Evolutionary conservation across 2,888 invertebrate species (phyloP).

Genomic region (Steinernema hermaphroditum): DNA sequence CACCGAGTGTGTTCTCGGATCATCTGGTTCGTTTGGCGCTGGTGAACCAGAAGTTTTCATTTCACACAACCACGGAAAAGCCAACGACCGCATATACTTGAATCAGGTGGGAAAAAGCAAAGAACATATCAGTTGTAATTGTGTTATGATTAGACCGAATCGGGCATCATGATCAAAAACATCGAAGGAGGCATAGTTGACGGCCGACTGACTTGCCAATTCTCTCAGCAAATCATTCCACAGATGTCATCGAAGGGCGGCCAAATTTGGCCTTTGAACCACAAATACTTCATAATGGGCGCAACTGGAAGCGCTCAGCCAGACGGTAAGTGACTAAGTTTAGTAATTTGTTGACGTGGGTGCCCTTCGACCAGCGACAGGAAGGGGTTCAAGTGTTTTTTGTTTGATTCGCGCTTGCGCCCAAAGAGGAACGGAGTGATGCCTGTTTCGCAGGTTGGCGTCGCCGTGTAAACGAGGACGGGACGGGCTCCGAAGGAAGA

Average conservation of each 20-base stretch:
- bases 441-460: too few species aligned
- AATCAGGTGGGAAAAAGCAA: conserved; percentile 40
- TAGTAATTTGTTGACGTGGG: conserved; percentile 34
- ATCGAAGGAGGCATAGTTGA: conserved; percentile 53
- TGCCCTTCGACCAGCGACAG: conserved; percentile 16
- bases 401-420: not conserved
- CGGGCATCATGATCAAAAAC: conserved; percentile 42
- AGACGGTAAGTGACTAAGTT: conserved; percentile 50
- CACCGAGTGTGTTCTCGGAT: conserved; percentile 59
- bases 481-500: not conserved
- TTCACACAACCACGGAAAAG: conserved; percentile 59
- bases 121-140: not conserved
- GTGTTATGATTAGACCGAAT: conserved; percentile 47
- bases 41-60: conserved; percentile 60
- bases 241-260: conserved; percentile 51
- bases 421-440: not conserved
- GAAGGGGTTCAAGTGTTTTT: conserved; percentile 25
- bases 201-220: conserved; percentile 54
- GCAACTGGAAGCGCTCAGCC: conserved; percentile 64
- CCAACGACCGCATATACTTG: conserved; percentile 58
- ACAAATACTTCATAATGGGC: conserved; percentile 57
- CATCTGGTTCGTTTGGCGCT: conserved; percentile 49
- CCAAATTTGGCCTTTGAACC: conserved; percentile 55
- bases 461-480: not conserved
- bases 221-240: conserved; percentile 57